Evolutionary conservation across 2,888 invertebrate species (phyloP).

Genomic region (Pantelozetes paolii): DNA sequence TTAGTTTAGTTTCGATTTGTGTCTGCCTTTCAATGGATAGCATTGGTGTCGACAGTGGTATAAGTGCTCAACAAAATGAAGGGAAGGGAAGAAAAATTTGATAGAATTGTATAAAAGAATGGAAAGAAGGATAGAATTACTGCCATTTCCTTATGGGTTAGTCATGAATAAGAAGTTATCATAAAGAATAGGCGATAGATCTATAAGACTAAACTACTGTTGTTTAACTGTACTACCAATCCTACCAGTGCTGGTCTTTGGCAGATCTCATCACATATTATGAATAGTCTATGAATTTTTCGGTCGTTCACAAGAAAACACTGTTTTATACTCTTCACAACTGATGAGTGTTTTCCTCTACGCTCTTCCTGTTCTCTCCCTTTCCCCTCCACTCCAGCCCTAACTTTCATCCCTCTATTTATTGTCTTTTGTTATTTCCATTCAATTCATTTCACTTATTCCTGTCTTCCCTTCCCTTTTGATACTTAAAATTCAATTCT

Average conservation of each 20-base stretch:
- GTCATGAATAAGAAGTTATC: constrained; percentile 1
- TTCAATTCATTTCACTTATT: not conserved
- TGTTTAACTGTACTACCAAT: not conserved
- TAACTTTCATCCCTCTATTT: not conserved
- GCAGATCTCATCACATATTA: constrained; percentile 7
- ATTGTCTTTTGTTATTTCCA: not conserved
- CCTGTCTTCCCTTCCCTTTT: not conserved
- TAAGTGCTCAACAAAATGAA: not conserved
- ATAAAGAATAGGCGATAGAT: not conserved
- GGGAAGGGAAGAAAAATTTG: not conserved
- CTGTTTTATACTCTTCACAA: constrained; percentile 10
- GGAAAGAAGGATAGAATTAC: not conserved
- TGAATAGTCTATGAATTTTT: constrained; percentile 13
- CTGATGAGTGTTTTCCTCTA: constrained; percentile 11
- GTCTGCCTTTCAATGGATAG: not conserved
- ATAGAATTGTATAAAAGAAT: not conserved
- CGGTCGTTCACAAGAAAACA: not conserved
- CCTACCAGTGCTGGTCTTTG: not conserved
- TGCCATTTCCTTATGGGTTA: constrained; percentile 19
- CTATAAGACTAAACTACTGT: not conserved
- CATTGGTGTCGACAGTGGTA: not conserved
- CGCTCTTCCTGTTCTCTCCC: not conserved
- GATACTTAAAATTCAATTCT: constrained; percentile 1
- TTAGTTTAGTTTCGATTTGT: not conserved
- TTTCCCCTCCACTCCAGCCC: not conserved